A percentile compares a stretch with the other conserved stretches of the same genome.
Evolutionary conservation across 1,140 invertebrate species (phyloP).

Genomic region (Plectus sambesii): DNA sequence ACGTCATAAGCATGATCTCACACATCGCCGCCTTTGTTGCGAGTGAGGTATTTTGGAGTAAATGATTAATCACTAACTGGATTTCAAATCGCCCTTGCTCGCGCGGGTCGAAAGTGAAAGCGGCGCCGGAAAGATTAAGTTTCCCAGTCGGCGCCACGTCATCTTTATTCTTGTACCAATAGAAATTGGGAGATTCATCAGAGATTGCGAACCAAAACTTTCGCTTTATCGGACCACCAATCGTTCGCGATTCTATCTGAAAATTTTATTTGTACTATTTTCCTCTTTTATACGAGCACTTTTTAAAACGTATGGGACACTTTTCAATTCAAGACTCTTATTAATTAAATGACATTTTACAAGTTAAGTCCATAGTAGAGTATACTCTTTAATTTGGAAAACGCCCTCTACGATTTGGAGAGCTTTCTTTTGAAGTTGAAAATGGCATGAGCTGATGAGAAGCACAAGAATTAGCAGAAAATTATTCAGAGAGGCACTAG

Average conservation of each 20-base stretch:
- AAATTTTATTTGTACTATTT: too few species aligned
- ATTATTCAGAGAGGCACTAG: too few species aligned
- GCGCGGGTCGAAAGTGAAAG: slow-evolving; percentile 24
- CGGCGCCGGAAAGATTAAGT: slow-evolving; percentile 18
- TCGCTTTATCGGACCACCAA: slow-evolving; percentile 14
- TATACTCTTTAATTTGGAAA: too few species aligned
- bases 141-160: slow-evolving; percentile 21
- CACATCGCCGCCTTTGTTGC: slow-evolving; percentile 11
- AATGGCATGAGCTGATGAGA: too few species aligned
- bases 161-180: slow-evolving; percentile 25
- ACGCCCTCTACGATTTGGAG: too few species aligned
- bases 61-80: slow-evolving; percentile 14
- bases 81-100: slow-evolving; percentile 27
- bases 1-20: slow-evolving; percentile 8
- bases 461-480: too few species aligned
- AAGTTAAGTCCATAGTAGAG: too few species aligned
- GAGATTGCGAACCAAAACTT: slow-evolving; percentile 27
- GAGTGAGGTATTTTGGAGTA: neutral
- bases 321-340: too few species aligned
- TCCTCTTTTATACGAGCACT: too few species aligned
- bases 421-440: too few species aligned
- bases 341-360: too few species aligned
- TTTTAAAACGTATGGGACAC: too few species aligned
- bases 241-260: slow-evolving; percentile 18
- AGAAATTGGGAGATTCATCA: slow-evolving; percentile 24